Base-by-base conservation (phyloP, 2,888 invertebrate genomes). In the Cryptosula pallasiana region DNA sequence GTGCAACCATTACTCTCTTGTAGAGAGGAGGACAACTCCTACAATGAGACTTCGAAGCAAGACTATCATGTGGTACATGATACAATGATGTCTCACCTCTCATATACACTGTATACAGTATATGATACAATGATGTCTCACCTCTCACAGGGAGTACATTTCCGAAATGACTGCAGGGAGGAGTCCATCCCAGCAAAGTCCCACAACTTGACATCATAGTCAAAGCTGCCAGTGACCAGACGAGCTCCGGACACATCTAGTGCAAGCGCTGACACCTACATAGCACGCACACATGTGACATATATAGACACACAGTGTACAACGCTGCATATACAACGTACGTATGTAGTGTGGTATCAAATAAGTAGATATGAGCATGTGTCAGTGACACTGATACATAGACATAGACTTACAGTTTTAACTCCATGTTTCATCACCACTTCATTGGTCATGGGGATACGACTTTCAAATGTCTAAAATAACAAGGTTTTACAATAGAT, bases 161-260 rank as follows among this genome's bases (percentile, higher is more conserved):
- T 92, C 29, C 97, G 89, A 83, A 97, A 99, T 69, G 95, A 93
- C 71, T 92, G 90, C 87, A 95, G 89, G 0, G 92, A 90, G 0
- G 92, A 90, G 83, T 98, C 96, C 96, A 99, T 98, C 1, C 97
- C 98, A 75, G 95, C 94, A 87, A 99, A 99, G 83, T 99, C 99
- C 95, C 95, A 99, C 78, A 99, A 93, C 71, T 92, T 92, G 0
- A 99, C 92, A 77, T 96, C 95, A 84, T 96, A 99, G 84, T 99
- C 98, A 34, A 94, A 90, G 0, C 96, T 94, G 0, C 99, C 99
- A 0, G 93, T 91, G 0, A 93, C 91, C 55, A 93, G 83, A 0
- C 98, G 88, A 0, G 96, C 94, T 0, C 98, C 99, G 0, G 95
- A 93, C 0, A 95, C 94, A 85, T 99, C 99, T 0, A 94, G 90